Evolutionary conservation across 2,113 vertebrate genomes (phyloP), one percentile per base, ranked within the genome.

Genomic region (Fukomys damarensis): DNA sequence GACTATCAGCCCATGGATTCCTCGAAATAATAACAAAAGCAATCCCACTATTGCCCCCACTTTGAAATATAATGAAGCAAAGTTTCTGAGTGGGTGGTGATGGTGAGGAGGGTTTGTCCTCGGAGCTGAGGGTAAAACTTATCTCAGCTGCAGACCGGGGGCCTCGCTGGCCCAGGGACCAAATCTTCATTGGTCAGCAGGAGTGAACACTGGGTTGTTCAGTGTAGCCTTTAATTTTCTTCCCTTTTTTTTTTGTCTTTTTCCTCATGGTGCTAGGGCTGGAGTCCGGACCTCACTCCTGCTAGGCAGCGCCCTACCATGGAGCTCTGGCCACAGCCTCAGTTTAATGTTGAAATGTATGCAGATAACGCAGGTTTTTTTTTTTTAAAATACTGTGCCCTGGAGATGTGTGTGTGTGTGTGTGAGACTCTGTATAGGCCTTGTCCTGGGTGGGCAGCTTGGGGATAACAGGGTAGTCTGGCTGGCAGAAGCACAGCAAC

Each of bases 51-150:
- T 17, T 9, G 76, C 7, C 22, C 59, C 30, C 61, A 19, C 79
- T 68, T 72, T 70, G 86, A 77, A 65, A 72, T 70, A 49, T 30
- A 52, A 85, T 86, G 72, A 86, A 81, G 46, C 3, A 35, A n/a
- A 54, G 65, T 52, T 70, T 88, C 87, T 26, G 70, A 74, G 86
- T 91, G 86, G 84, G 38, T 91, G 76, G 30, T 32, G 13, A 61
- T n/a, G 19, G 22, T n/a, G 30, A 56, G 26, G 26, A 26, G 26
- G 26, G 20, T 19, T 2, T 0, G 56, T n/a, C 56, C 54, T 58
- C 3, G 1, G 59, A 7, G 46, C 22, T n/a, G 32, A 16, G 4
- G 30, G 26, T 46, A 17, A 32, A 49, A 3, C n/a, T 41, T 19
- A 4, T 81, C 85, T 70, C 30, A 0, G 68, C 26, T 19, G 43